Conservation (phyloP, 2,113 vertebrate genomes). For the Ciconia boyciana region DNA sequence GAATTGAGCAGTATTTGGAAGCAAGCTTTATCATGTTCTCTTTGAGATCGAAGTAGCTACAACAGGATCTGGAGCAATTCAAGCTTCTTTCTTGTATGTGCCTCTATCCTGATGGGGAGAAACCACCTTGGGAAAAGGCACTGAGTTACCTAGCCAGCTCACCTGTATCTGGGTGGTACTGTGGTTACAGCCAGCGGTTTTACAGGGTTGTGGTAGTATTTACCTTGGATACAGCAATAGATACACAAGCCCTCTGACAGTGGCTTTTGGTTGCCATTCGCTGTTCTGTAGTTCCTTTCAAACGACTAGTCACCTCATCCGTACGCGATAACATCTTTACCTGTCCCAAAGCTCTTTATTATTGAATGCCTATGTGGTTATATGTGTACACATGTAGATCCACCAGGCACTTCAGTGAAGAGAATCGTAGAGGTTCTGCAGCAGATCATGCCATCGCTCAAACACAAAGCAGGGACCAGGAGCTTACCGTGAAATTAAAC, state of each 20-base stretch:
- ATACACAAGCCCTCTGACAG: fast-evolving
- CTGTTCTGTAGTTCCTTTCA: not conserved
- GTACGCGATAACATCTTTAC: fast-evolving
- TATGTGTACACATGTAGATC: fast-evolving
- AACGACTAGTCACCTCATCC: fast-evolving
- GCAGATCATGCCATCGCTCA: not conserved
- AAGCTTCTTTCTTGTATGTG: not conserved
- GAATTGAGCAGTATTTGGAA: not conserved
- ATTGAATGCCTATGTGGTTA: not conserved
- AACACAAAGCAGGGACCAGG: not conserved
- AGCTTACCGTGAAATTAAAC: not conserved
- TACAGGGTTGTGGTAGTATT: not conserved
- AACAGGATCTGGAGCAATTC: not conserved
- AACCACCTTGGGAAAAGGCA: not conserved
- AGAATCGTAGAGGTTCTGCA: not conserved
- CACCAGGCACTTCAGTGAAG: not conserved
- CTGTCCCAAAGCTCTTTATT: not conserved
- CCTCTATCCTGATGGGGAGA: not conserved
- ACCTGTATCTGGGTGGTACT: too few species aligned
- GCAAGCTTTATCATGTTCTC: not conserved
- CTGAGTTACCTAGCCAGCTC: not conserved
- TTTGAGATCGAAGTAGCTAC: not conserved
- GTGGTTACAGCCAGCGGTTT: not conserved
- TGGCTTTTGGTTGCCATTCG: not conserved
- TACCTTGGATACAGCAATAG: not conserved